Conservation (phyloP, 1,140 invertebrate genomes). For the Pseudomyrmex sp. region DNA sequence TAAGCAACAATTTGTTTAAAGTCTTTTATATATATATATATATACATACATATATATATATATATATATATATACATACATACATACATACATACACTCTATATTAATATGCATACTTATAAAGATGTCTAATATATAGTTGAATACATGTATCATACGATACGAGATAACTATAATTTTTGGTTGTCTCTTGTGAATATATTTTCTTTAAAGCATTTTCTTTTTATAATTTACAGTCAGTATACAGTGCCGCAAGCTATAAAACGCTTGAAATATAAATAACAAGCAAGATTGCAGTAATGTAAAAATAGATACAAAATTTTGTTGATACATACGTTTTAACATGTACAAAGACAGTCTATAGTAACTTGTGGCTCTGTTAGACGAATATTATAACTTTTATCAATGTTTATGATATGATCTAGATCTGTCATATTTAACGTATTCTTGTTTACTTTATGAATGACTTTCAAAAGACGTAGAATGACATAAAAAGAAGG, state of each 20-base stretch:
- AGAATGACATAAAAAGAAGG: constrained; percentile 45
- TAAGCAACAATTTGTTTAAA: constrained; percentile 19
- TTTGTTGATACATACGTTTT: not conserved
- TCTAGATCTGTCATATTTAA: constrained; percentile 46
- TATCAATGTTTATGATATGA: constrained; percentile 52
- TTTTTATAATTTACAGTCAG: constrained; percentile 62
- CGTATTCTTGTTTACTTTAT: constrained; percentile 57
- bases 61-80: no score
- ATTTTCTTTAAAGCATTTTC: constrained; percentile 31
- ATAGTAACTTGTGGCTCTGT: constrained; percentile 70
- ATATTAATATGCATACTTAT: no score
- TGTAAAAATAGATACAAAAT: constrained; percentile 1
- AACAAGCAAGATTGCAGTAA: not conserved
- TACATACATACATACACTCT: no score
- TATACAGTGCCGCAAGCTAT: constrained; percentile 73
- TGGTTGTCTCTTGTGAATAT: not conserved
- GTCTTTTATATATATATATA: constrained; percentile 39
- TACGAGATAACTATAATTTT: no score
- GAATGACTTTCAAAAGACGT: constrained; percentile 61
- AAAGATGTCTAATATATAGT: no score
- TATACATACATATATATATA: no score
- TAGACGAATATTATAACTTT: constrained; percentile 49
- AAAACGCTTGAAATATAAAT: constrained; percentile 17
- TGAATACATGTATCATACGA: no score
- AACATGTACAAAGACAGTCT: constrained; percentile 10